Evolutionary conservation across 2,888 invertebrate species (phyloP), one percentile per base, ranked within the genome.

Genomic region (Rhimphoctona megacephalus): DNA sequence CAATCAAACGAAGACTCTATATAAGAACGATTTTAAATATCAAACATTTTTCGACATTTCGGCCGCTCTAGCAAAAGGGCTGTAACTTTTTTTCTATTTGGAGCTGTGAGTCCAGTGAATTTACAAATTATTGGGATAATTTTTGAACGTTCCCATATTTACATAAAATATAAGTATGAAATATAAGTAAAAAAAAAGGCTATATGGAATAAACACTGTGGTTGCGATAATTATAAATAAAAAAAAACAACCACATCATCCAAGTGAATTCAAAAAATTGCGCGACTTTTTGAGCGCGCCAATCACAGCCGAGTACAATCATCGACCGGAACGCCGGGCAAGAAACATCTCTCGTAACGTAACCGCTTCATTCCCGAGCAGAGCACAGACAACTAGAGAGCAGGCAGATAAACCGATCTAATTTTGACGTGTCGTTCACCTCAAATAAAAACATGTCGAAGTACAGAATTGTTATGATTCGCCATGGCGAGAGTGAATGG

Each of bases 401-500:
- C 39, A 46, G 66, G 7, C 61, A 61, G 76, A 64, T 43, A 70
- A 70, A 39, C 22, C 39, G 4, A 67, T 39, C 36, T 67, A 39
- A 67, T 43, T 39, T 80, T 80, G 69, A 85, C 70, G 64, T 70
- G 46, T 46, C 61, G 30, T 57, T 73, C 17, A 52, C 57, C 22
- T 30, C 67, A 49, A 66, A 83, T 70, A 73, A 85, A 88, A 90
- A 85, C 74, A 94, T 94, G 94, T 90, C 94, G 7, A 96, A 95
- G 90, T 96, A 96, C 88, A 95, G 94, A 90, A 95, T 96, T 93
- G 96, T 96, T 64, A 96, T 96, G 96, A 95, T 96, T 87, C 95
- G 96, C 88, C 96, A 96, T 90, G 96, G 96, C 64, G 96, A 96
- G 90, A 96, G 96, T 82, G 96, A 96, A 90, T 96, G 96, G 96